phyloP scores from a whole-genome alignment of 2,888 invertebrate species.

The Cordilura impudica region DNA sequence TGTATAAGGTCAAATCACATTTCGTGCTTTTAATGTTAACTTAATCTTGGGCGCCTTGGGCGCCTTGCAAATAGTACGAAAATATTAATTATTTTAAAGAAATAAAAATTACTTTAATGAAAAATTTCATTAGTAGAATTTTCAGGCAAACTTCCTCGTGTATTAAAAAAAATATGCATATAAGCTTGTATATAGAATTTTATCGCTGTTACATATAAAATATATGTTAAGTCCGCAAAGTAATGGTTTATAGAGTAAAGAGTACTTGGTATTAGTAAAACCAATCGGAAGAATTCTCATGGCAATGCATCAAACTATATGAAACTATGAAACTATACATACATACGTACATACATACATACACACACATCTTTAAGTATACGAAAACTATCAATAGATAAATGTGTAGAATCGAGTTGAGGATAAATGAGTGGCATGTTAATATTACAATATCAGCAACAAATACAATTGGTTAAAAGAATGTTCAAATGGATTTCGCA shows the following conservation, averaged over 20 bases:
- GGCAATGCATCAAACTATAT: constrained; percentile 43
- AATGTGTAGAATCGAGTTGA: constrained; percentile 7
- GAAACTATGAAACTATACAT: constrained; percentile 23
- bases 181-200: too few relatives aligned
- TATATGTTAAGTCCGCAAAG: background rate
- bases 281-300: constrained; percentile 47
- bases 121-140: too few relatives aligned
- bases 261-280: constrained; percentile 48
- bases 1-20: too few relatives aligned
- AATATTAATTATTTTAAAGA: too few relatives aligned
- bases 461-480: background rate
- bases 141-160: too few relatives aligned
- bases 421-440: constrained; percentile 39
- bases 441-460: constrained; percentile 40
- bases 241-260: background rate
- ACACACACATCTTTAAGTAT: constrained; percentile 1
- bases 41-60: too few relatives aligned
- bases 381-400: constrained; percentile 24
- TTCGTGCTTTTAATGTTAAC: too few relatives aligned
- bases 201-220: background rate
- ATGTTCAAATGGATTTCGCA: background rate
- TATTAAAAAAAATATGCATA: too few relatives aligned
- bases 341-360: constrained; percentile 14
- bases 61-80: too few relatives aligned
- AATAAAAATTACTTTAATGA: too few relatives aligned